Base-by-base conservation (phyloP, 2,113 vertebrate species). In the Crypturellus undulatus region DNA sequence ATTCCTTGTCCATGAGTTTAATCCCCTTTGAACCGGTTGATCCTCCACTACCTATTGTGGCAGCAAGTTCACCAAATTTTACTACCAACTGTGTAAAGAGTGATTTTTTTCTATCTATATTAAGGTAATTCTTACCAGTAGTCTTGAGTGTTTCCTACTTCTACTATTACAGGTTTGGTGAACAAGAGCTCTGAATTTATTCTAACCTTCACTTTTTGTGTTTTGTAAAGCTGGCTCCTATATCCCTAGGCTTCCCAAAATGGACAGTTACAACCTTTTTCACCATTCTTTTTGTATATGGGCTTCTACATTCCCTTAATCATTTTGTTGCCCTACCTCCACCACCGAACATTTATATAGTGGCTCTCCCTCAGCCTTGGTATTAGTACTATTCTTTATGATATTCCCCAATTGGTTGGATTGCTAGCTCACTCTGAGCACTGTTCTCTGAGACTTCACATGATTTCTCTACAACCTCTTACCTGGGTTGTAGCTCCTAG, bases 301-400 rank as follows among this genome's bases (percentile, higher is more conserved):
- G 43, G 24, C 19, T 83, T 38, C n/a, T 52, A 17, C 52, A 54
- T 67, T 24, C 43, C 32, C 24, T 32, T 67, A 30, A 56, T 22
- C 6, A 36, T 43, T 71, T 75, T 25, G 28, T 70, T 22, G 75
- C 9, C 40, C 40, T 40, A 40, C 40, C 40, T 9, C 40, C 40
- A 40, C 40, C 28, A 45, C 26, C 0, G 0, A 52, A 9, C 11
- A 63, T 84, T 38, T 42, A n/a, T 10, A 43, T 8, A 30, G 47
- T 3, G 10, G 22, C 43, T 0, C 0, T 59, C 0, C 1, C 16
- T 34, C 28, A 63, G 14, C 51, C 45, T n/a, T 43, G 18, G 56
- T 84, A 32, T n/a, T 30, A 25, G n/a, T 12, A 58, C 9, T 0
- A 0, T 52, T 45, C 79, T 36, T 65, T 14, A 56, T 72, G 11